Evolutionary conservation across 2,113 vertebrate species (phyloP), one percentile per base, ranked within the genome.

Genomic region (Thamnaconus septentrionalis): DNA sequence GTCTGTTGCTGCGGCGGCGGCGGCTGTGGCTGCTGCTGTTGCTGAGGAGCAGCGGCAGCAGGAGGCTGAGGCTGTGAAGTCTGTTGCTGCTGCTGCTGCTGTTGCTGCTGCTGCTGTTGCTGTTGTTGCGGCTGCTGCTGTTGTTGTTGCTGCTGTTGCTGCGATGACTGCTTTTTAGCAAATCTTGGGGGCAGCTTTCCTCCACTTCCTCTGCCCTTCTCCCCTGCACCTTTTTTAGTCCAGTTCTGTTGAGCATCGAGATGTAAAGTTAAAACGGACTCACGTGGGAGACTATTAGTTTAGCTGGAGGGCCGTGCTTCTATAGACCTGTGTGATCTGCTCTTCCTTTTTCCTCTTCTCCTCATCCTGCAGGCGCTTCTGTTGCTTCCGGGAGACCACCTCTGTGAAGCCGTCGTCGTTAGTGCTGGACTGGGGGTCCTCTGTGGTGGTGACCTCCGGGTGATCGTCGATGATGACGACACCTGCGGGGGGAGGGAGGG

Each of bases 401-500:
- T 99, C 96, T 40, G 97, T 99, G 85, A 99, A 99, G 53, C 97
- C 97, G 71, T 98, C 97, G 77, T 98, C 96, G 62, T 94, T 96
- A 73, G 95, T 76, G 84, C 90, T 98, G 72, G 94, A 97, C 76
- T 96, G 97, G 1, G 93, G 93, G 81, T 99, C 97, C 87, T 99
- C 97, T 73, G 96, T 92, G 52, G 96, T 97, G n/a, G 96, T 99
- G 61, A 99, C 96, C 89, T 98, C 96, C 39, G 97, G 97, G 79
- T 99, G 97, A 82, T 99, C 97, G 75, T 99, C 97, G 79, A 99
- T 99, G 78, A 99, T 99, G 69, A 99, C 97, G 84, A 99, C 97
- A 89, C 97, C 97, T 99, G 58, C 0, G 81, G 75, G 10, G 59
- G 82, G 12, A 0, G 40, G 58, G 51, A 48, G 1, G 5, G 3